Percentiles rank a stretch among this genome's conserved stretches.
Conservation (phyloP, 2,888 invertebrate species). For the Harmothoe impar region DNA sequence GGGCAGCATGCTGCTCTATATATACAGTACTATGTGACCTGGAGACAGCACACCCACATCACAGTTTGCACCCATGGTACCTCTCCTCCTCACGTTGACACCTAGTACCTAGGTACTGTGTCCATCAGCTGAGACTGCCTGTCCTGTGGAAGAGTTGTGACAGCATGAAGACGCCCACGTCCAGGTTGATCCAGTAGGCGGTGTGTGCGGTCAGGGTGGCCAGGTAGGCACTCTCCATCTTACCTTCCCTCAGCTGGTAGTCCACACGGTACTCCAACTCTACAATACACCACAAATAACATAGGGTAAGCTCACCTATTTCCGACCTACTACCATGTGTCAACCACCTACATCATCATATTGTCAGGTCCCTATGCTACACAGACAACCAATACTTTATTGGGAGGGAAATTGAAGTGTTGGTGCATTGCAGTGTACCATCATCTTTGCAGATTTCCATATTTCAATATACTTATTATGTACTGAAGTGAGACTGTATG, state of each 20-base stretch:
- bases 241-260: slow-evolving; percentile 86
- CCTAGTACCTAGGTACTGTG: background rate
- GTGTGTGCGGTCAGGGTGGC: slow-evolving; percentile 87
- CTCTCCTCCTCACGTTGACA: background rate
- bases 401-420: no score
- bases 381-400: no score
- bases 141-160: slow-evolving; percentile 75
- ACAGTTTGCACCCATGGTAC: background rate
- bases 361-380: no score
- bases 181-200: slow-evolving; percentile 87
- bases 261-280: slow-evolving; percentile 86
- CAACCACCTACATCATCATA: no score
- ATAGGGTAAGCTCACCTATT: no score
- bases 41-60: background rate
- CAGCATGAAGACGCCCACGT: slow-evolving; percentile 87
- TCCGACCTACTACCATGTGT: no score
- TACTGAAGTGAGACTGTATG: no score
- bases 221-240: slow-evolving; percentile 86
- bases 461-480: no score
- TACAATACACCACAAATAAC: slow-evolving; percentile 73
- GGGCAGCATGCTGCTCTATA: no score
- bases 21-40: no score
- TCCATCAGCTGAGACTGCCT: background rate
- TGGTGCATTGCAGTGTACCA: slow-evolving; percentile 44
- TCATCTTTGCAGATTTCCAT: no score